Evolutionary conservation across 2,113 vertebrate genomes (phyloP).

Genomic region (Potamarius usumacintae): DNA sequence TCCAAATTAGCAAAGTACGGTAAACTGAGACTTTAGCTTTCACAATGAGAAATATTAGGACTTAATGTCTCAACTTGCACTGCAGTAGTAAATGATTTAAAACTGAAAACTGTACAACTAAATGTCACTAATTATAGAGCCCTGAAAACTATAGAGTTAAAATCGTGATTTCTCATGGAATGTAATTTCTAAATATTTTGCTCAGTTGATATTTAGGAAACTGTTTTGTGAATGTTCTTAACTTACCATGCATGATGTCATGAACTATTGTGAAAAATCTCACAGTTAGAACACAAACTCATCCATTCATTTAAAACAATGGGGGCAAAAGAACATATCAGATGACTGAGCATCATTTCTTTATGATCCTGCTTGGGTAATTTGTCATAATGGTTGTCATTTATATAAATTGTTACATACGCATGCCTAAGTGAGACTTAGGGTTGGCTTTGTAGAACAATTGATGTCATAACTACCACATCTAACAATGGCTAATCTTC

Average conservation of each 20-base stretch:
- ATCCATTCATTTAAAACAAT: background rate
- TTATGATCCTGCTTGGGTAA: background rate
- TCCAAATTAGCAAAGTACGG: background rate
- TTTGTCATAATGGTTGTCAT: background rate
- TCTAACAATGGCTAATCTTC: conserved; percentile 23
- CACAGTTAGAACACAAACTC: background rate
- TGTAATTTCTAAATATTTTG: background rate
- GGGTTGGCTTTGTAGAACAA: background rate
- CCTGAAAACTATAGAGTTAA: background rate
- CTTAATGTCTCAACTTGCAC: background rate
- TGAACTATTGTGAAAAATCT: background rate
- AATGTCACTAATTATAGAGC: background rate
- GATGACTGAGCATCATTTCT: background rate
- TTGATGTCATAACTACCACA: background rate
- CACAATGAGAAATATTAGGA: background rate
- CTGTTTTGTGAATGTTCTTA: background rate
- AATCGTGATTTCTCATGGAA: background rate
- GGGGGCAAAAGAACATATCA: background rate
- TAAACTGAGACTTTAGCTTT: background rate
- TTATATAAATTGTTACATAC: background rate
- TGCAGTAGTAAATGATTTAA: background rate
- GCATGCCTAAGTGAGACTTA: background rate
- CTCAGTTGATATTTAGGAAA: background rate
- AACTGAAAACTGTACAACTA: background rate
- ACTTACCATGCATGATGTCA: background rate